phyloP scores from a whole-genome alignment of 2,888 invertebrate species.

The Choreutis nemorana region DNA sequence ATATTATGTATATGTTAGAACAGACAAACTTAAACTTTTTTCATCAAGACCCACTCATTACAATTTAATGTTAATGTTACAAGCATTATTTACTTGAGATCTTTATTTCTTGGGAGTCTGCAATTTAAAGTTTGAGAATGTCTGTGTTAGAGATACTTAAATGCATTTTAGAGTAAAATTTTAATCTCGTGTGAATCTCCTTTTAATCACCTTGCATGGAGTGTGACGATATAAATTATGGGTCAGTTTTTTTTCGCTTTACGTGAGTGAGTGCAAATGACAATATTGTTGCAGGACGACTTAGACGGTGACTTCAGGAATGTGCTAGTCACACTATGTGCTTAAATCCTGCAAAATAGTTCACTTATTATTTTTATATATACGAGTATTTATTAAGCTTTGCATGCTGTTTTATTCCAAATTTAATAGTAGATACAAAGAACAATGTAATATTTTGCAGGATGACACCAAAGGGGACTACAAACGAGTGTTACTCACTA shows the following conservation, averaged over 20 bases:
- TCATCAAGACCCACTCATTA: too few species aligned
- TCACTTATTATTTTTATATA: constrained; percentile 23
- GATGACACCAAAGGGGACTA: constrained; percentile 77
- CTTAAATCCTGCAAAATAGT: constrained; percentile 52
- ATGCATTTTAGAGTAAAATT: too few species aligned
- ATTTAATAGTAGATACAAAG: constrained; percentile 17
- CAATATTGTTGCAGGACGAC: constrained; percentile 69
- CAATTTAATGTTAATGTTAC: too few species aligned
- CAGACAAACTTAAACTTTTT: too few species aligned
- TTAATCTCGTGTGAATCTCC: constrained; percentile 4
- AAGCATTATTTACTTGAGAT: too few species aligned
- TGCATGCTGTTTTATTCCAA: constrained; percentile 32
- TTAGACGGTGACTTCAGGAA: constrained; percentile 73
- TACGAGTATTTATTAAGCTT: constrained; percentile 27
- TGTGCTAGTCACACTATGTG: constrained; percentile 68
- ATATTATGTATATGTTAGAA: too few species aligned
- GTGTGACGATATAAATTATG: constrained; percentile 38
- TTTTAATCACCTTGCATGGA: constrained; percentile 32
- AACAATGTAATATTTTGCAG: constrained; percentile 64
- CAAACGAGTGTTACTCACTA: constrained; percentile 70
- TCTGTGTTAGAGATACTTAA: too few species aligned
- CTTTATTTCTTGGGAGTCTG: too few species aligned
- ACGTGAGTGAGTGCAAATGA: constrained; percentile 30
- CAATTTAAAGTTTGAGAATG: too few species aligned
- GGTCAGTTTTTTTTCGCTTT: constrained; percentile 40